Evolutionary conservation across 2,797 vertebrate genomes (phyloP).

Genomic region (Nannoperca obscura): DNA sequence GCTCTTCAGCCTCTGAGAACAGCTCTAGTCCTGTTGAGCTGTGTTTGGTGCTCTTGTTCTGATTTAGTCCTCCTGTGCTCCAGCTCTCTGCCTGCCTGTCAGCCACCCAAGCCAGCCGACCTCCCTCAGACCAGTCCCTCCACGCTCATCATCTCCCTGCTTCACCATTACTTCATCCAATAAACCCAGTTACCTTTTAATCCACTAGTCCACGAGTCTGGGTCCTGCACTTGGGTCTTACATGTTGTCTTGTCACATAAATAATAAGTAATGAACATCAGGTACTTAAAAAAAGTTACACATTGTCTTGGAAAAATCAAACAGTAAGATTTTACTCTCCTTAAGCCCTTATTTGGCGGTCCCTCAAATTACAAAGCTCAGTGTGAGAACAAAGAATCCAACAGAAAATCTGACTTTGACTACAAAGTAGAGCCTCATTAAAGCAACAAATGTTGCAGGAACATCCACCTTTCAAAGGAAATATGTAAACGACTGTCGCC

Average conservation of each 20-base stretch:
- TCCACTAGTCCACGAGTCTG: too few species aligned
- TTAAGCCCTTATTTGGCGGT: constrained; percentile 23
- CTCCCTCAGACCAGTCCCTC: too few species aligned
- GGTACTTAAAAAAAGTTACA: not conserved
- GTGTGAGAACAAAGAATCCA: constrained; percentile 16
- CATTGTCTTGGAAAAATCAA: not conserved
- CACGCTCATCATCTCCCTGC: too few species aligned
- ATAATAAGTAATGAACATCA: constrained; percentile 2
- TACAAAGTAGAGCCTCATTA: constrained; percentile 60
- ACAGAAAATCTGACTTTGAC: constrained; percentile 45
- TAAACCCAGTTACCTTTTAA: too few species aligned
- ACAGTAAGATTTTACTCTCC: not conserved
- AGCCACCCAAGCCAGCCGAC: too few species aligned
- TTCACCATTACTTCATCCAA: too few species aligned
- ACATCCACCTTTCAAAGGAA: constrained; percentile 53
- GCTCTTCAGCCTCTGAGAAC: too few species aligned
- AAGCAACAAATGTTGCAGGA: constrained; percentile 44
- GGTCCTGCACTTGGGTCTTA: too few species aligned
- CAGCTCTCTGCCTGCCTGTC: too few species aligned
- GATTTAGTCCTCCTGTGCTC: too few species aligned
- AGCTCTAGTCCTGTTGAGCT: too few species aligned
- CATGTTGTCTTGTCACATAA: not conserved
- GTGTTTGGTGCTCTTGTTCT: too few species aligned
- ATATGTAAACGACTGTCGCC: constrained; percentile 40
- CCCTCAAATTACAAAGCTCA: constrained; percentile 28